Evolutionary conservation across 2,113 vertebrate species (phyloP).

Genomic region (Chauna torquata): DNA sequence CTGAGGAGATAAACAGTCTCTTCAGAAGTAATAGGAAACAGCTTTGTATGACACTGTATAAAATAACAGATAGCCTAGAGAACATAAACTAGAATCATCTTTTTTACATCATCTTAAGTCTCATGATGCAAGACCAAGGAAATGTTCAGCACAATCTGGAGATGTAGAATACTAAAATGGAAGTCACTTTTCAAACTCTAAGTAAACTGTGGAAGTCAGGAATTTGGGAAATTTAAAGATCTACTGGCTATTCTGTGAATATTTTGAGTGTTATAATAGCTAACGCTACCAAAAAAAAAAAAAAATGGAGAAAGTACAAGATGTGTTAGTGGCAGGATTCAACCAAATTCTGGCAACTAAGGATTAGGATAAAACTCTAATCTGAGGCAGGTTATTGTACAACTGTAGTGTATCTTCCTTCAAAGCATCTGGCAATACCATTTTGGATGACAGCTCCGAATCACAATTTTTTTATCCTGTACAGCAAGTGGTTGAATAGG

Average conservation of each 20-base stretch:
- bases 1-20: background rate
- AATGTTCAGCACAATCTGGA: background rate
- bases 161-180: background rate
- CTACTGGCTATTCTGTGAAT: background rate
- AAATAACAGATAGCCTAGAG: background rate
- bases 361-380: background rate
- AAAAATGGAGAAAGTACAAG: background rate
- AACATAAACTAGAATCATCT: background rate
- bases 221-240: background rate
- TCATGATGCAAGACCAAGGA: background rate
- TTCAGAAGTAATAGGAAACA: background rate
- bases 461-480: background rate
- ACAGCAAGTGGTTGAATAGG: too few species aligned
- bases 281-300: background rate
- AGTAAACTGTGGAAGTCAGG: background rate
- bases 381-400: background rate
- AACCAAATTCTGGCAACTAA: background rate
- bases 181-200: background rate
- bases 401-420: background rate
- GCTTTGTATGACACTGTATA: background rate
- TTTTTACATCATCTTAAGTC: background rate
- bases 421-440: background rate
- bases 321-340: background rate
- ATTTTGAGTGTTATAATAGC: background rate
- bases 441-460: background rate